phyloP scores from a whole-genome alignment of 2,888 invertebrate species.

The Oscheius myriophilus region DNA sequence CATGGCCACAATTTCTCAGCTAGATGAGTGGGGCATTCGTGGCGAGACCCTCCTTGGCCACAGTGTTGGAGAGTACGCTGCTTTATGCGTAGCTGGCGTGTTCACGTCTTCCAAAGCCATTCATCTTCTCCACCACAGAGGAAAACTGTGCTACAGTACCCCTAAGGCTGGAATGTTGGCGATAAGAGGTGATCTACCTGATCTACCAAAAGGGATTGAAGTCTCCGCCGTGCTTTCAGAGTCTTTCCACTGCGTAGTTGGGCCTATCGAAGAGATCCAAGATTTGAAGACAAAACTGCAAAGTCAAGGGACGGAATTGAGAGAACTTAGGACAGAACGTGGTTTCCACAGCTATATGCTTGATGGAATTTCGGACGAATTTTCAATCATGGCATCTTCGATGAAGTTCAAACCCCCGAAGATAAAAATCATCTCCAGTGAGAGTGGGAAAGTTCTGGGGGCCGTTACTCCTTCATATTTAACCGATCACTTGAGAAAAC shows the following conservation, averaged over 20 bases:
- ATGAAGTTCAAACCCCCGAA: conserved; percentile 16
- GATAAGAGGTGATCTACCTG: conserved; percentile 35
- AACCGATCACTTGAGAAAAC: conserved; percentile 46
- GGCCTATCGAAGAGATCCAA: conserved; percentile 35
- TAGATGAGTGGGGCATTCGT: conserved; percentile 38
- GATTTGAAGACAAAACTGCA: conserved; percentile 25
- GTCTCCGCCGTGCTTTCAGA: conserved; percentile 53
- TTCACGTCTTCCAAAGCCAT: conserved; percentile 34
- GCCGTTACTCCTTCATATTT: conserved; percentile 43
- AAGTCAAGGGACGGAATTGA: conserved; percentile 30
- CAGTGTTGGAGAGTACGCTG: conserved; percentile 65
- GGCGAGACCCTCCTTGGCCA: conserved; percentile 55
- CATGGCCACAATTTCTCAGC: conserved; percentile 36
- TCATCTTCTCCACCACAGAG: conserved; percentile 45
- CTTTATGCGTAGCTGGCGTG: conserved; percentile 40
- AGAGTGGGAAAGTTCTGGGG: conserved; percentile 43
- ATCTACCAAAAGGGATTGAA: conserved; percentile 48
- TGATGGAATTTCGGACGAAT: conserved; percentile 43
- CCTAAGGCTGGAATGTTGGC: conserved; percentile 59
- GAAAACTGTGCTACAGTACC: conserved; percentile 48
- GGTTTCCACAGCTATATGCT: conserved; percentile 66
- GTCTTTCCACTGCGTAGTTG: conserved; percentile 46
- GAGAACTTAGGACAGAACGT: conserved; percentile 49
- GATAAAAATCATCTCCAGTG: conserved; percentile 57
- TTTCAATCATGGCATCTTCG: conserved; percentile 29